phyloP scores from a whole-genome alignment of 1,140 invertebrate species.

The Lithobius niger region DNA sequence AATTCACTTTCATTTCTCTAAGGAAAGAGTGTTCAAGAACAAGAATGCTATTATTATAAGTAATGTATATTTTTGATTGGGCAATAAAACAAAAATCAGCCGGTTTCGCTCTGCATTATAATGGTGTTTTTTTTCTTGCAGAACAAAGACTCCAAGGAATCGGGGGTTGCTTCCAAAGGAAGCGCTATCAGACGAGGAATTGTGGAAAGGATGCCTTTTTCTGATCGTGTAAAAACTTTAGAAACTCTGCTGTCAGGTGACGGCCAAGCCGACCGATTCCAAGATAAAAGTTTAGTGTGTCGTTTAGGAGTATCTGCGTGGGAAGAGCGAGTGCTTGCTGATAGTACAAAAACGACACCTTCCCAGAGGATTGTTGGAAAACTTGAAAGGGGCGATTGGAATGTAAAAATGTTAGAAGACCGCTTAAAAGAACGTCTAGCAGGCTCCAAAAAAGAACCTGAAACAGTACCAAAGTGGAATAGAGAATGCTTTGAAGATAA shows the following conservation, averaged over 20 bases:
- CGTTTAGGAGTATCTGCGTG: background rate
- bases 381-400: slow-evolving; percentile 82
- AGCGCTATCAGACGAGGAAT: no score
- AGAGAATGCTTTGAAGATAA: slow-evolving; percentile 50
- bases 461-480: slow-evolving; percentile 82
- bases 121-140: no score
- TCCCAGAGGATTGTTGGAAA: background rate
- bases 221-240: background rate
- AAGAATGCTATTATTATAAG: no score
- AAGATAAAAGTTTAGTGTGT: background rate
- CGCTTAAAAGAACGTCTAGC: slow-evolving; percentile 45
- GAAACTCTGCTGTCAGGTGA: background rate
- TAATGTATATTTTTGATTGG: no score
- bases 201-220: slow-evolving; percentile 11
- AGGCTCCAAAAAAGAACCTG: slow-evolving; percentile 39
- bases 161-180: no score
- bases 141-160: no score
- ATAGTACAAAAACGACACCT: background rate
- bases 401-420: slow-evolving; percentile 66
- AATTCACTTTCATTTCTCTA: no score
- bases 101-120: no score
- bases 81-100: no score
- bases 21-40: no score
- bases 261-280: background rate
- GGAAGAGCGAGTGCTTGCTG: background rate